Evolutionary conservation across 2,797 vertebrate genomes (phyloP), one percentile per base, ranked within the genome.

Genomic region (Gadopsis marmoratus): DNA sequence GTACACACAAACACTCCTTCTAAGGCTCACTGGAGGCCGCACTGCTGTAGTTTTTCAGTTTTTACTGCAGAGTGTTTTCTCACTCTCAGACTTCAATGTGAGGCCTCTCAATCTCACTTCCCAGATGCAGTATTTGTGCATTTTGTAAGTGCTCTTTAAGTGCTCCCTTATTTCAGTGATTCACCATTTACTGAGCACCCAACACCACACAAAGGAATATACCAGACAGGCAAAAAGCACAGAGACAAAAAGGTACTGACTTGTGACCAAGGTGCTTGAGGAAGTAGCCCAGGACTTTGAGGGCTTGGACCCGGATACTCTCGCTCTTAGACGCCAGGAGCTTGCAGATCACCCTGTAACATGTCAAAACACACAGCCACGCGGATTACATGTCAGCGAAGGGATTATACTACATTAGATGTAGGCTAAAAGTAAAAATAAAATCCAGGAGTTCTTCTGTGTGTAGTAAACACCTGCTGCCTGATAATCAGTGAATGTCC

Each of bases 231-330:
- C 1, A 70, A 16, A 33, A 48, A 68, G 29, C 1, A 59, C 19
- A 51, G 33, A 70, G 54, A 68, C 5, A 65, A 51, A 41, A 26
- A 68, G 13, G 55, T 26, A 97, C 98, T 97, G 94, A 99, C 98
- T 99, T 99, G 95, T 99, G 98, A 82, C 98, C 98, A 26, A 99
- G 95, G 90, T 99, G 98, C 86, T 99, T 99, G 79, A 99, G 96
- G 93, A 99, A 99, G 93, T 99, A 99, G 78, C 98, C 98, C 64
- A 99, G 95, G 81, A 99, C 98, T 90, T 99, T 99, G 81, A 99
- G 96, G 17, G 98, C 98, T 91, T 99, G 98, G 66, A 99, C 98
- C 83, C 98, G 97, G 92, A 99, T 99, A 78, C 98, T 99, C 91
- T 99, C 98, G 68, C 98, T 99, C 94, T 99, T 99, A 9, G 98